Evolutionary conservation across 2,888 invertebrate genomes (phyloP), one percentile per base, ranked within the genome.

Genomic region (Leptinotarsa juncta): DNA sequence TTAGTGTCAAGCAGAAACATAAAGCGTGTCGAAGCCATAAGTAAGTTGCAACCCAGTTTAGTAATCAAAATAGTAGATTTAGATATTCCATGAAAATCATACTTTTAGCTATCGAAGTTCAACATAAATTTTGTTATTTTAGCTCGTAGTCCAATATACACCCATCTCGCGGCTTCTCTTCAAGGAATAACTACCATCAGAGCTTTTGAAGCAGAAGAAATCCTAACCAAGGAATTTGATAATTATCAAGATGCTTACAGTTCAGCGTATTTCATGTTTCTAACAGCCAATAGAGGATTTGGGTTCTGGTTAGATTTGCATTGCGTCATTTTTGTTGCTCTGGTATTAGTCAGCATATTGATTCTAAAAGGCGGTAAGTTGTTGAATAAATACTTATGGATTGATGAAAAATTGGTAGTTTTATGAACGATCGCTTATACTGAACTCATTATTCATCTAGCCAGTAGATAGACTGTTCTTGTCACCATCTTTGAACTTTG

Each of bases 81-180:
- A 51, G 14, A 51, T 16, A 16, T 51, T 16, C 0, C 5, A 50
- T 50, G 3, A 32, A 7, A 32, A 32, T 32, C 32, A 7, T 32
- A 32, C 4, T 7, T 32, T 32, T 5, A 1, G 32, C 32, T 32
- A 32, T 32, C 32, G 32, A 32, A 32, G 32, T 32, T 70, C 67
- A 50, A 50, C 10, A 42, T 4, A 48, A 67, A 15, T 65, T 23
- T 4, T 57, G 42, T 65, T 55, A 60, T 84, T 86, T 68, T 86
- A 94, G 94, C 93, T 70, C 91, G 94, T 67, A 94, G 94, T 83
- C 95, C 95, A 0, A 91, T 96, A 0, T 95, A 93, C 85, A 91
- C 93, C 0, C 93, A 95, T 81, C 88, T 95, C 53, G 93, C 92
- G 81, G 92, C 94, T 67, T 92, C 94, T 0, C 89, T 96, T 23